Conservation (phyloP, 2,113 vertebrate genomes). For the Isurus oxyrinchus region DNA sequence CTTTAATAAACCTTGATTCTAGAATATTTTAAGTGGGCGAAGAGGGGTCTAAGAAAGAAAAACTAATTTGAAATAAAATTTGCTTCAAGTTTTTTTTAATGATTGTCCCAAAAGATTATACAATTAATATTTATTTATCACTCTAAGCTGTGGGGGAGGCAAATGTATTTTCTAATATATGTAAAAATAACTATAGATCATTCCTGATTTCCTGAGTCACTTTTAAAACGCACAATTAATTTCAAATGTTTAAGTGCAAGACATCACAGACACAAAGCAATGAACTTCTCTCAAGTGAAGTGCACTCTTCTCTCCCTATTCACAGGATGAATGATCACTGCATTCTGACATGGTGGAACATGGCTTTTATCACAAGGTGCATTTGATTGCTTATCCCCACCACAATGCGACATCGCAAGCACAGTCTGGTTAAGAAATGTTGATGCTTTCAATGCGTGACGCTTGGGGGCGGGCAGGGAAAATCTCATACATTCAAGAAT, state of each 20-base stretch:
- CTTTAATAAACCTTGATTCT: background rate
- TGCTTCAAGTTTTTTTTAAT: constrained; percentile 34
- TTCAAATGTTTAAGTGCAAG: constrained; percentile 33
- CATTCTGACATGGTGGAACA: constrained; percentile 14
- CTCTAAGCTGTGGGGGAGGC: constrained; percentile 24
- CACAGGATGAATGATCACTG: background rate
- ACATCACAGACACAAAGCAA: constrained; percentile 23
- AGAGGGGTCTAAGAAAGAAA: constrained; percentile 1
- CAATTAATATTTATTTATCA: constrained; percentile 26
- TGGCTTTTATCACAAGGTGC: constrained; percentile 35
- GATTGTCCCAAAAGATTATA: constrained; percentile 36
- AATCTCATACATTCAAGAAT: constrained; percentile 15
- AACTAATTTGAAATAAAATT: background rate
- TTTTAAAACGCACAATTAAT: constrained; percentile 31
- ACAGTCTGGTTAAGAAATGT: background rate
- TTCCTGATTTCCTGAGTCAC: constrained; percentile 35
- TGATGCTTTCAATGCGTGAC: background rate
- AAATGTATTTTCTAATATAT: constrained; percentile 31
- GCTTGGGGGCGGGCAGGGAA: background rate
- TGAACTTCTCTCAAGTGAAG: background rate
- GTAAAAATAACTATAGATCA: constrained; percentile 32
- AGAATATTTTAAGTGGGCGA: background rate
- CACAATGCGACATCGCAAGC: background rate
- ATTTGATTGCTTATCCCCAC: background rate
- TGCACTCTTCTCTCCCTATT: background rate